phyloP scores from a whole-genome alignment of 2,113 vertebrate genomes.

The Monopterus albus region DNA sequence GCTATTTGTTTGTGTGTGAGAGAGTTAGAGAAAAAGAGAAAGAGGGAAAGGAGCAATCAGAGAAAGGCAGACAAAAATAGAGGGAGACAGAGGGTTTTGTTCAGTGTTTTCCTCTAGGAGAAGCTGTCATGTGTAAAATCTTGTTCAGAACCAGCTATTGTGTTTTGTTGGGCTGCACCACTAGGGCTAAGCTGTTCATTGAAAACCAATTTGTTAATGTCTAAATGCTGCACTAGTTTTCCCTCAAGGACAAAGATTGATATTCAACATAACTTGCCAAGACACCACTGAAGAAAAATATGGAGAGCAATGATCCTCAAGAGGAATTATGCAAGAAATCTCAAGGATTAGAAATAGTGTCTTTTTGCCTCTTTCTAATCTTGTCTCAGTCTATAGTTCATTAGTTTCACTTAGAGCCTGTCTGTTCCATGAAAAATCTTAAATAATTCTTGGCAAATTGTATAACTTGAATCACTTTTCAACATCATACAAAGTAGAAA shows the following conservation, averaged over 20 bases:
- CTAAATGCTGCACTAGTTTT: constrained; percentile 67
- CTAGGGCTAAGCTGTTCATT: constrained; percentile 69
- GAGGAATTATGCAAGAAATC: constrained; percentile 66
- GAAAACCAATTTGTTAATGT: constrained; percentile 80
- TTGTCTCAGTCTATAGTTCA: constrained; percentile 39
- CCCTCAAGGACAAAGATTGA: constrained; percentile 72
- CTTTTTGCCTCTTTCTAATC: constrained; percentile 38
- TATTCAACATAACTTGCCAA: constrained; percentile 72
- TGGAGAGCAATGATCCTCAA: constrained; percentile 62
- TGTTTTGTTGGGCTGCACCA: constrained; percentile 64
- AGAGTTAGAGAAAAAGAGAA: background rate
- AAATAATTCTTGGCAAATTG: constrained; percentile 40
- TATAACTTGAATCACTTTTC: constrained; percentile 12
- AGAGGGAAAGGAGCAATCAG: background rate
- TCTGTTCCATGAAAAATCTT: constrained; percentile 37
- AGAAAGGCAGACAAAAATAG: constrained; percentile 23
- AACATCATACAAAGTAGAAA: constrained; percentile 14
- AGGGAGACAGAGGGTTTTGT: constrained; percentile 41
- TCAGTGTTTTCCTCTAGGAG: constrained; percentile 60
- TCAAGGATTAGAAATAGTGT: constrained; percentile 58
- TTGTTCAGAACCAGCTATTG: constrained; percentile 60
- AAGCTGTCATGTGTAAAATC: constrained; percentile 66
- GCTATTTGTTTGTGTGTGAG: background rate
- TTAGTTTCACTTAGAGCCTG: constrained; percentile 53
- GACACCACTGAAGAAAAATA: constrained; percentile 68